These are phyloP conservation scores for Hyperopisus bebe DNA, from an alignment of 2,113 vertebrate genomes.

Conservation along the genomic window DNA sequence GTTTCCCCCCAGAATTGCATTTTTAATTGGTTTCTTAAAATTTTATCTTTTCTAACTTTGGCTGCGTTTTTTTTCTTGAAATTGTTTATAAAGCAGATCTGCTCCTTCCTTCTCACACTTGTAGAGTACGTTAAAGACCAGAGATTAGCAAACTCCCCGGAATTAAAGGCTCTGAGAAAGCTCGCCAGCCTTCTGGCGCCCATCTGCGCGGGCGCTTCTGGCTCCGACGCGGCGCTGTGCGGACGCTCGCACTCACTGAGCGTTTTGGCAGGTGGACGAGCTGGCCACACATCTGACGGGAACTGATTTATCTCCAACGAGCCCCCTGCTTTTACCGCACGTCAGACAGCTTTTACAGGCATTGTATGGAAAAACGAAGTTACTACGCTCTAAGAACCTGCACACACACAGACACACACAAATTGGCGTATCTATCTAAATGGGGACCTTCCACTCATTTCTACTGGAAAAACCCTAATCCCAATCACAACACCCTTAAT, in stretches of 20 bases:
- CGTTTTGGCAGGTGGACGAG: background rate
- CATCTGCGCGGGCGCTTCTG: background rate
- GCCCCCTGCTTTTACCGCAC: background rate
- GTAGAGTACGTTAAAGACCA: slow-evolving; percentile 11
- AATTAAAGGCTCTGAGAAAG: background rate
- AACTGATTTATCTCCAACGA: background rate
- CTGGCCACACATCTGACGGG: background rate
- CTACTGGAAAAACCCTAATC: no score
- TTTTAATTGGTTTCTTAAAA: slow-evolving; percentile 15
- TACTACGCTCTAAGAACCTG: background rate
- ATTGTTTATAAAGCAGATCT: background rate
- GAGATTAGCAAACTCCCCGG: slow-evolving; percentile 9
- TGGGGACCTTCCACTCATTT: no score
- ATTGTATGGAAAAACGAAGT: background rate
- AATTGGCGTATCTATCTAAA: no score
- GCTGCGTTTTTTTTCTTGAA: background rate
- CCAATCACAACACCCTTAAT: no score
- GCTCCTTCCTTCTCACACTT: background rate
- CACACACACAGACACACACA: background rate
- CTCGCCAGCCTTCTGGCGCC: slow-evolving; percentile 1
- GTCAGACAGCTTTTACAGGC: background rate
- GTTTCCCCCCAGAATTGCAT: background rate
- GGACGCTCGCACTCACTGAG: background rate
- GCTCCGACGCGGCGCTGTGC: background rate
- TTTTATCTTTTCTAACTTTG: background rate